phyloP scores from a whole-genome alignment of 2,888 invertebrate genomes.

The Agriopis marginaria region DNA sequence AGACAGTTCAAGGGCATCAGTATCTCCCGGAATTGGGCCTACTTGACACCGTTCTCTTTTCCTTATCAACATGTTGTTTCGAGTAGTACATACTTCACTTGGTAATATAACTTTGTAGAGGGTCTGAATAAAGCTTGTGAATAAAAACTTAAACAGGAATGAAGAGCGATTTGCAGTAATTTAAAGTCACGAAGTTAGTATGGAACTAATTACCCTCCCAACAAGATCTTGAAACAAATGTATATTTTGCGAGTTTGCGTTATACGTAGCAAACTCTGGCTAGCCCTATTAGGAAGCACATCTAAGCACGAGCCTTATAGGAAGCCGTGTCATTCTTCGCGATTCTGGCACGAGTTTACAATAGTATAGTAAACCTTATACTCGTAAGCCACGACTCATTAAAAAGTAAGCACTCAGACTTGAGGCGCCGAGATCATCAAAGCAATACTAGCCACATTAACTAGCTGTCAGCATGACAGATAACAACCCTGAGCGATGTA shows the following conservation, averaged over 20 bases:
- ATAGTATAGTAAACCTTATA: background rate
- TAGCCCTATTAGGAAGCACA: no score
- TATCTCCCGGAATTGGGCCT: conserved; percentile 30
- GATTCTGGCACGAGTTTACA: background rate
- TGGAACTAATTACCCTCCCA: no score
- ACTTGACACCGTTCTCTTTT: conserved; percentile 34
- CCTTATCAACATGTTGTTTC: conserved; percentile 37
- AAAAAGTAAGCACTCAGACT: conserved; percentile 13
- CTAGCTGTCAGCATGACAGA: conserved; percentile 40
- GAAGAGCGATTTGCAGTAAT: no score
- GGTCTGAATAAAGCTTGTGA: no score
- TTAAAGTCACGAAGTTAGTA: no score
- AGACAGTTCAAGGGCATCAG: conserved; percentile 30
- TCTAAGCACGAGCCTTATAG: no score
- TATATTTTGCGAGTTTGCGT: no score
- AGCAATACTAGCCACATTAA: conserved; percentile 30
- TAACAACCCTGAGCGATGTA: conserved; percentile 28
- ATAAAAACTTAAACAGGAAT: no score
- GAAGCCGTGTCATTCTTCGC: no score
- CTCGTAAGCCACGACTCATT: background rate
- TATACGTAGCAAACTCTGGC: no score
- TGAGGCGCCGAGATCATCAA: conserved; percentile 26
- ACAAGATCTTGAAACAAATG: no score
- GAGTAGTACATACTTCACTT: conserved; percentile 14
- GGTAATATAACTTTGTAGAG: no score